Base-by-base conservation (phyloP, 2,888 invertebrate genomes). In the Nesidiocoris tenuis region DNA sequence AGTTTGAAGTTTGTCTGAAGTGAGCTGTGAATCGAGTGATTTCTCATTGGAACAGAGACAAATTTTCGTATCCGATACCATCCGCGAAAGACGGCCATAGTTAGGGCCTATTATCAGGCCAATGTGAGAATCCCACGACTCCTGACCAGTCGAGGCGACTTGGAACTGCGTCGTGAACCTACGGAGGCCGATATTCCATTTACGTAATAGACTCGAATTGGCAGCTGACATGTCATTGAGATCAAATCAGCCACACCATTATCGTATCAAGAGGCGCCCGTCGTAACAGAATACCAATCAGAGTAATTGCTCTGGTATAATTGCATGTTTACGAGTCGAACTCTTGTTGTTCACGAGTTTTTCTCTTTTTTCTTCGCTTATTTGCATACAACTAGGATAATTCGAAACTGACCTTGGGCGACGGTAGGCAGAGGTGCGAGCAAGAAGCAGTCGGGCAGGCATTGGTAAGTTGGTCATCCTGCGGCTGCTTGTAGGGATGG, bases 361-460 rank as follows among this genome's bases (percentile, higher is more conserved):
- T 59, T 59, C n/a, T 59, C 19, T 16, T 16, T 16, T 59, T 59
- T 59, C n/a, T 59, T 59, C n/a, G 3, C 19, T 16, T 16, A 3
- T 59, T 59, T 17, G n/a, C 59, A 17, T 17, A 59, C 59, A 59
- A n/a, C 5, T 59, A 59, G 19, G 39, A 39, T 3, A 39, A 39
- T 39, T 39, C 12, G 39, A n/a, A 19, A 65, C 65, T 74, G 55
- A 74, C 74, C 57, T 74, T 66, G 56, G 74, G 74, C 0, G 65
- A 92, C 0, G 96, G 96, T 80, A 96, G 87, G 84, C 97, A 97
- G 76, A 97, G 87, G 84, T 96, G 96, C 39, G 94, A 94, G 84
- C 96, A 97, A 83, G 93, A 92, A 0, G 95, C 95, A 85, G 95
- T 95, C 75, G 94, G 91, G 93, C 96, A 96, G 85, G 94, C 91